Base-by-base conservation (phyloP, 2,888 invertebrate species). In the Eubasilissa splendida region DNA sequence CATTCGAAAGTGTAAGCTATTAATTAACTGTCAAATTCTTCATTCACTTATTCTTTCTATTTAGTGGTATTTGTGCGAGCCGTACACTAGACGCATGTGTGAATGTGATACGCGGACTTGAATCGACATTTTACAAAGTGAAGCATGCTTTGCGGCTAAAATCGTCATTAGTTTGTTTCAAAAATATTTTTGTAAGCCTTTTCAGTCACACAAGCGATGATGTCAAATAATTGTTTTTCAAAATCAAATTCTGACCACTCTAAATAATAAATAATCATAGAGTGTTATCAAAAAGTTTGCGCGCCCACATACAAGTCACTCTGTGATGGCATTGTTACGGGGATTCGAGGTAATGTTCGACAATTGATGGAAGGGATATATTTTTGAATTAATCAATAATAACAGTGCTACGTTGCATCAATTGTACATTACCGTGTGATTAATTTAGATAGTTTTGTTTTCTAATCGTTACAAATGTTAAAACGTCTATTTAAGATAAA, bases 401-500 rank as follows among this genome's bases (percentile, higher is more conserved):
- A 71, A 71, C 71, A 71, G 71, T 71, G 71, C 71, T 71, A 71
- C 54, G 68, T 33, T 68, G 54, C 71, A 53, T 54, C 71, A 71
- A 71, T 71, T 71, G 71, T 71, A 71, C 71, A 71, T 76, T 68
- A 74, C 79, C 70, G 79, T 79, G 76, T 79, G 81, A 76, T 79
- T 76, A 79, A 68, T 82, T 82, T 82, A 82, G 81, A 60, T 82
- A 82, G 81, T 79, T 82, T 79, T 79, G 78, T 82, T 82, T 81
- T 70, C 52, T 81, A 81, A 81, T 81, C 74, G 68, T 79, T 81
- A 81, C 77, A 81, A 80, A 81, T 81, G 81, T 81, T 79, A 68
- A 42, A 63, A 74, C 71, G 79, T 79, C 76, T 82, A 75, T 74
- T 79, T 74, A 79, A 79, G 74, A 74, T 79, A 66, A 74, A 79